These are phyloP conservation scores for Punctoribates punctum DNA, from an alignment of 2,888 invertebrate species.

Conservation along the genomic window DNA sequence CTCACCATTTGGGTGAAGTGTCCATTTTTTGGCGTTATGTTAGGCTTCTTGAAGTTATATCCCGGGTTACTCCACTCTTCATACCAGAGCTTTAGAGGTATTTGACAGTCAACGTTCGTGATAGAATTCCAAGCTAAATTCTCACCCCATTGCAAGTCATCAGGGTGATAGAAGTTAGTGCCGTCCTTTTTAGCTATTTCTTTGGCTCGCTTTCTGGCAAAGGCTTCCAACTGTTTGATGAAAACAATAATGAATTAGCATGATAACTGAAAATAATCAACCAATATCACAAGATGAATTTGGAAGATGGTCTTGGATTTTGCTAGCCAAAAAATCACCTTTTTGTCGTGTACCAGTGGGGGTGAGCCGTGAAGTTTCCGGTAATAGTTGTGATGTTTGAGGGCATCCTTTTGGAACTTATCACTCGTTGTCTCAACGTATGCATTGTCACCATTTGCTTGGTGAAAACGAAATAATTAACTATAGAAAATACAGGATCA, in stretches of 20 bases:
- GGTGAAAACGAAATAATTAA: too few species aligned
- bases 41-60: slow-evolving; percentile 36
- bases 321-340: too few species aligned
- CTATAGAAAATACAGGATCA: too few species aligned
- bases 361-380: slow-evolving; percentile 37
- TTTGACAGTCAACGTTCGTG: slow-evolving; percentile 34
- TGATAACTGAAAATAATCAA: too few species aligned
- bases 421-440: slow-evolving; percentile 18
- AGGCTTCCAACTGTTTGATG: slow-evolving; percentile 9
- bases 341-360: neutral
- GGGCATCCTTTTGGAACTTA: slow-evolving; percentile 28
- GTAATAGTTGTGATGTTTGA: slow-evolving; percentile 36
- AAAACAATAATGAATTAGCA: neutral
- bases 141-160: slow-evolving; percentile 39
- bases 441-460: neutral
- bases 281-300: too few species aligned
- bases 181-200: slow-evolving; percentile 36
- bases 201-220: slow-evolving; percentile 31
- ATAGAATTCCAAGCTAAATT: slow-evolving; percentile 42
- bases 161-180: slow-evolving; percentile 39
- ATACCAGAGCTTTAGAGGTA: slow-evolving; percentile 39
- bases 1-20: slow-evolving; percentile 43
- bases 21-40: slow-evolving; percentile 31
- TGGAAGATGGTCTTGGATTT: too few species aligned
- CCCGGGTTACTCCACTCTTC: slow-evolving; percentile 29